phyloP scores from a whole-genome alignment of 2,113 vertebrate species.

The Lepidiolamprologus cunningtoni region DNA sequence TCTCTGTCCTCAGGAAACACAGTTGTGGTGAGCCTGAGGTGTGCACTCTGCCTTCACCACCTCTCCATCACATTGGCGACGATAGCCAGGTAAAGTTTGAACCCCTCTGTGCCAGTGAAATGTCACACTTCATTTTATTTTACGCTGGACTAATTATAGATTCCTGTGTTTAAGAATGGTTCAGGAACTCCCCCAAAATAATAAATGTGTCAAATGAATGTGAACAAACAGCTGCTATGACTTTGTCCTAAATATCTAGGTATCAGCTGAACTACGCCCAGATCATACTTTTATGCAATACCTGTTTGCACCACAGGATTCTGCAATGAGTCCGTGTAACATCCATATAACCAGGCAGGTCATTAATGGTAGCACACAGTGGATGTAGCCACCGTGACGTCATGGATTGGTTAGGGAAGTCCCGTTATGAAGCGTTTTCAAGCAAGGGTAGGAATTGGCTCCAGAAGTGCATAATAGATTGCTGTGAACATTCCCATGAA shows the following conservation, averaged over 20 bases:
- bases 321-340: background rate
- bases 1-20: conserved; percentile 80
- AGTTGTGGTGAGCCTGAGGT: conserved; percentile 94
- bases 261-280: background rate
- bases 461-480: background rate
- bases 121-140: background rate
- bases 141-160: background rate
- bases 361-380: background rate
- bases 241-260: fast-evolving
- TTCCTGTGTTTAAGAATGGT: background rate
- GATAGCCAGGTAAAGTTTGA: conserved; percentile 83
- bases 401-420: background rate
- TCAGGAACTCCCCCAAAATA: background rate
- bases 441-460: background rate
- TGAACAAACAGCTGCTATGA: background rate
- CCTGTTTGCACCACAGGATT: background rate
- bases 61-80: conserved; percentile 81
- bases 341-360: background rate
- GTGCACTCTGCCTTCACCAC: conserved; percentile 84
- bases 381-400: too few relatives aligned
- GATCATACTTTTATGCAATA: background rate
- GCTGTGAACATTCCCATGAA: background rate
- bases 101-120: background rate
- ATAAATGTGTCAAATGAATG: background rate
- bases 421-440: background rate